phyloP scores from a whole-genome alignment of 2,113 vertebrate genomes.

The Noturus placidus region DNA sequence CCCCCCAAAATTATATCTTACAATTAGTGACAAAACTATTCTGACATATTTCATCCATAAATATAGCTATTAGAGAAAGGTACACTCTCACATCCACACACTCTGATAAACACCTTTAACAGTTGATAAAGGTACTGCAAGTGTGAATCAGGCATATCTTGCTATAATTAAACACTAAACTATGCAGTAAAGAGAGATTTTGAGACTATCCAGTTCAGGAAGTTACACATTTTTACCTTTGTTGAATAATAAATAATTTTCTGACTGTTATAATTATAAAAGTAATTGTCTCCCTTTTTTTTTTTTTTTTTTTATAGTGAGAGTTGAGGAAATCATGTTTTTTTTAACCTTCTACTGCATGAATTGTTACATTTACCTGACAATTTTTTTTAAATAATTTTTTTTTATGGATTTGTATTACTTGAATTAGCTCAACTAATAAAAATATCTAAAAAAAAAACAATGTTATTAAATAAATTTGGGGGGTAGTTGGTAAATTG shows the following conservation, averaged over 20 bases:
- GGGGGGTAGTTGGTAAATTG: too few species aligned
- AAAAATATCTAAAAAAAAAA: too few species aligned
- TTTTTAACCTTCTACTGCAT: not conserved
- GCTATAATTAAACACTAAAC: not conserved
- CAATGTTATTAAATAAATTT: too few species aligned
- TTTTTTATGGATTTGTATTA: too few species aligned
- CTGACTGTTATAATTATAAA: not conserved
- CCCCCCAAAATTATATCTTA: not conserved
- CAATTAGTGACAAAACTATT: slow-evolving; percentile 3
- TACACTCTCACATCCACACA: not conserved
- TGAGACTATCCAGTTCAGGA: not conserved
- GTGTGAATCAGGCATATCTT: not conserved
- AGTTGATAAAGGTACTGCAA: not conserved
- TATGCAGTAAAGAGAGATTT: not conserved
- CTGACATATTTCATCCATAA: not conserved
- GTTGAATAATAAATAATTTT: not conserved
- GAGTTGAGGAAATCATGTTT: not conserved
- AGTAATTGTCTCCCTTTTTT: not conserved
- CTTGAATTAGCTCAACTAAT: too few species aligned
- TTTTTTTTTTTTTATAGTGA: not conserved
- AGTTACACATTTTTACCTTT: not conserved
- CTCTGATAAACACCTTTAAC: not conserved
- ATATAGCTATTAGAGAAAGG: not conserved
- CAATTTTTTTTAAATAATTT: too few species aligned
- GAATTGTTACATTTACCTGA: too few species aligned